Conservation (phyloP, 2,113 vertebrate species). For the Cervus canadensis region DNA sequence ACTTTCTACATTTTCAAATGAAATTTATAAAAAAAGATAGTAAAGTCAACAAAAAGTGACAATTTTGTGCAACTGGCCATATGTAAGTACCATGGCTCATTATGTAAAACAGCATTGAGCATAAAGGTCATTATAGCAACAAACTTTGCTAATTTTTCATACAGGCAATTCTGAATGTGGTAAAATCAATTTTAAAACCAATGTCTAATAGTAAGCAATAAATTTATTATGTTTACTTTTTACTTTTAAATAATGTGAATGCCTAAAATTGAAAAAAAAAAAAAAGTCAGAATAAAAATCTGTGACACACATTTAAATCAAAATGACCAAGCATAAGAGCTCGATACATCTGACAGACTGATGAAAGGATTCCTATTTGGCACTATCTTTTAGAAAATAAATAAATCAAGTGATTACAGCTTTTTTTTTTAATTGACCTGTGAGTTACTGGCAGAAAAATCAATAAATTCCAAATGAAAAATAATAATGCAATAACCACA, state of each 20-base stretch:
- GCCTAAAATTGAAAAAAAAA: neutral
- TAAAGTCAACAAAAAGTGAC: neutral
- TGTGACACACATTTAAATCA: neutral
- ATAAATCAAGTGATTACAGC: constrained; percentile 58
- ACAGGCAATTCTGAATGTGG: neutral
- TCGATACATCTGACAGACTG: constrained; percentile 26
- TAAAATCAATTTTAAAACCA: neutral
- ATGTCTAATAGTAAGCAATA: neutral
- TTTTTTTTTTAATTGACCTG: constrained; percentile 75
- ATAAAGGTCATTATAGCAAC: neutral
- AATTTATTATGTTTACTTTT: neutral
- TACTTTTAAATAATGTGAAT: neutral
- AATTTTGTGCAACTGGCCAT: neutral
- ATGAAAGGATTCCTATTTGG: constrained; percentile 52
- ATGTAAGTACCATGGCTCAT: rapidly evolving
- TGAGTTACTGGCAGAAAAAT: constrained; percentile 77
- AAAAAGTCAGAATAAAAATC: neutral
- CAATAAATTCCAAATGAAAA: constrained; percentile 77
- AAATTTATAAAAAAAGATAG: neutral
- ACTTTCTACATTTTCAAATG: neutral
- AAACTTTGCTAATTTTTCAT: neutral
- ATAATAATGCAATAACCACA: constrained; percentile 76
- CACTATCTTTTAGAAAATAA: constrained; percentile 67
- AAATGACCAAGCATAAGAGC: constrained; percentile 28
- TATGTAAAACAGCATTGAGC: neutral